Percentiles rank a stretch among this genome's conserved stretches.
phyloP scores from a whole-genome alignment of 2,888 invertebrate species.

The Aspidiotus destructor region DNA sequence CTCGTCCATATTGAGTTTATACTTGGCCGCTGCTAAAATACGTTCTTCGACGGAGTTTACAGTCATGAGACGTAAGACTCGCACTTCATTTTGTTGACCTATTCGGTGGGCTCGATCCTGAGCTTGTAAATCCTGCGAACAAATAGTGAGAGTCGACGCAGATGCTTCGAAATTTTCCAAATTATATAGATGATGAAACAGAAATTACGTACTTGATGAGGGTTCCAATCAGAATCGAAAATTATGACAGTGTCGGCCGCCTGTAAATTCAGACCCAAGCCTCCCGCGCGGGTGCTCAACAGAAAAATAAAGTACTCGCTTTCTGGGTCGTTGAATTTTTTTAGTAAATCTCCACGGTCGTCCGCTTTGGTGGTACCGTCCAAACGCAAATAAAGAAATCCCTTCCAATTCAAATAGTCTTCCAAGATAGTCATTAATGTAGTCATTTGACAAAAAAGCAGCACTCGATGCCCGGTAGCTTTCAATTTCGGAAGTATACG shows the following conservation, averaged over 20 bases:
- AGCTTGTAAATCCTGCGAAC: slow-evolving; percentile 82
- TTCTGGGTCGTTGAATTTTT: slow-evolving; percentile 77
- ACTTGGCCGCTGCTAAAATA: slow-evolving; percentile 93
- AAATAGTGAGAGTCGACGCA: too few species aligned
- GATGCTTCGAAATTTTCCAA: too few species aligned
- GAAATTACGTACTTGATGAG: slow-evolving; percentile 67
- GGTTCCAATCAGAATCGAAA: slow-evolving; percentile 99
- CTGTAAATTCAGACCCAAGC: slow-evolving; percentile 94
- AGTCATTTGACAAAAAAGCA: slow-evolving; percentile 99
- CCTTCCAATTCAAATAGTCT: slow-evolving; percentile 87
- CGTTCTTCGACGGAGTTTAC: slow-evolving; percentile 98
- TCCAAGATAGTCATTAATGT: slow-evolving; percentile 98
- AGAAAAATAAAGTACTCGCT: slow-evolving; percentile 93
- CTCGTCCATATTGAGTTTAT: slow-evolving; percentile 98
- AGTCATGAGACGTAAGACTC: slow-evolving; percentile 93
- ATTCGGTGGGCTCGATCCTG: slow-evolving; percentile 99
- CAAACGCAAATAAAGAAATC: slow-evolving; percentile 80
- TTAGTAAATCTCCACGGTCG: slow-evolving; percentile 90
- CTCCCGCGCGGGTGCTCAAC: slow-evolving; percentile 93
- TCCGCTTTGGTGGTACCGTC: slow-evolving; percentile 98
- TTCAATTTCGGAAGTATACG: slow-evolving; percentile 94
- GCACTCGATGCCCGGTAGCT: slow-evolving; percentile 80
- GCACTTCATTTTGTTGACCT: slow-evolving; percentile 95
- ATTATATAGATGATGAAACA: too few species aligned
- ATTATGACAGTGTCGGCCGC: slow-evolving; percentile 98